Conservation (phyloP, 2,888 invertebrate species). For the Microdon myrmicae region DNA sequence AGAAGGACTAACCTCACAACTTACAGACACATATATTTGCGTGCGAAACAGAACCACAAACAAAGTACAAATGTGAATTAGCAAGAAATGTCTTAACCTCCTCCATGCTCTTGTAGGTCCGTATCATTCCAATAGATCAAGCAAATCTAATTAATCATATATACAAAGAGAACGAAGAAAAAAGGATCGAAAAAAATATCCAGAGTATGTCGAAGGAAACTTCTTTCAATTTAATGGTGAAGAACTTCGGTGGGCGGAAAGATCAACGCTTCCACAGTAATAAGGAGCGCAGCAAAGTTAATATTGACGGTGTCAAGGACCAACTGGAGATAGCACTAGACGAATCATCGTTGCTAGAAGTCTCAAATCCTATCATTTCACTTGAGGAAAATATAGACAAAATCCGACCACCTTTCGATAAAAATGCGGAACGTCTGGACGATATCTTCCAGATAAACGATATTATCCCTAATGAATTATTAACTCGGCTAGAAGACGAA, state of each 20-base stretch:
- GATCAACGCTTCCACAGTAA: constrained; percentile 57
- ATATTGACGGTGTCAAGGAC: constrained; percentile 59
- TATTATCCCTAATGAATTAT: constrained; percentile 58
- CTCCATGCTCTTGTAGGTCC: constrained; percentile 44
- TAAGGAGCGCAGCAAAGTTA: constrained; percentile 59
- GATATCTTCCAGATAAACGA: constrained; percentile 60
- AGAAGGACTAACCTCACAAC: constrained; percentile 27
- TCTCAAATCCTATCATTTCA: constrained; percentile 46
- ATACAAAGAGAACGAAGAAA: constrained; percentile 54
- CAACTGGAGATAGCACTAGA: constrained; percentile 60
- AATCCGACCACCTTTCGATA: constrained; percentile 61
- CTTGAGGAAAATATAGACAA: constrained; percentile 49
- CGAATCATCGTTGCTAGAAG: constrained; percentile 34
- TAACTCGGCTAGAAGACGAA: constrained; percentile 62
- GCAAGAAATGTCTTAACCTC: not conserved
- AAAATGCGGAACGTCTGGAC: constrained; percentile 56
- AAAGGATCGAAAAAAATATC: constrained; percentile 24
- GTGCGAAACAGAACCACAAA: constrained; percentile 61
- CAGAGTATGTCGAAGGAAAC: constrained; percentile 54
- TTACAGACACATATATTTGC: constrained; percentile 61
- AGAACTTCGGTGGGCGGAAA: constrained; percentile 62
- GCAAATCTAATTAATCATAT: constrained; percentile 59
- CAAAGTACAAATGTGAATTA: constrained; percentile 53
- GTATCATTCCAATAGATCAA: constrained; percentile 60
- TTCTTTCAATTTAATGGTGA: constrained; percentile 55